Conservation (phyloP, 1,140 invertebrate genomes). For the Drosophila lowei region DNA sequence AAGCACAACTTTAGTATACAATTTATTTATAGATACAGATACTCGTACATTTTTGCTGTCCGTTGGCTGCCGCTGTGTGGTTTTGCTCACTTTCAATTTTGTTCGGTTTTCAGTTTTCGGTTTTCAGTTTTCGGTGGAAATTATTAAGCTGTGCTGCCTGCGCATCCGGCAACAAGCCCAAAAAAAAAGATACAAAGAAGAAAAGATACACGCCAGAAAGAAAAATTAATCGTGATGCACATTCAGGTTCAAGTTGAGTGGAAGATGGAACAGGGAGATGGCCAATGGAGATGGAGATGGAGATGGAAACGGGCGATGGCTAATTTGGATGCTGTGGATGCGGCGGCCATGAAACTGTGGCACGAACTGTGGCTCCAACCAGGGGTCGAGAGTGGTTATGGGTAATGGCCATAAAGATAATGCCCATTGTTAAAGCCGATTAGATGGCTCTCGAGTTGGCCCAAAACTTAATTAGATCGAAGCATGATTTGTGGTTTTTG, state of each 20-base stretch:
- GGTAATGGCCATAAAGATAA: constrained; percentile 33
- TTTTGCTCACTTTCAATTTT: constrained; percentile 41
- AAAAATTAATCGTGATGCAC: constrained; percentile 41
- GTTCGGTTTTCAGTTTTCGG: constrained; percentile 6
- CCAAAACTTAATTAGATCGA: constrained; percentile 43
- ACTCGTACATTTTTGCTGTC: constrained; percentile 1
- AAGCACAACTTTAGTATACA: constrained; percentile 50
- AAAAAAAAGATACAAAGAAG: constrained; percentile 2
- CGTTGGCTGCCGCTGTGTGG: constrained; percentile 7
- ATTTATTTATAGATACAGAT: constrained; percentile 19
- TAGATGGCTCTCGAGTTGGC: constrained; percentile 1
- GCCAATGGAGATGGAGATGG: neutral
- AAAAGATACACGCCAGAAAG: neutral
- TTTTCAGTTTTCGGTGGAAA: constrained; percentile 20
- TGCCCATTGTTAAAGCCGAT: constrained; percentile 42
- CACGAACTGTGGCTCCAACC: neutral
- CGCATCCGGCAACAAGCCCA: constrained; percentile 37
- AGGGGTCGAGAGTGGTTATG: neutral
- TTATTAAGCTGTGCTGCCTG: constrained; percentile 23
- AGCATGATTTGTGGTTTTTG: constrained; percentile 24
- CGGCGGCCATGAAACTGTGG: constrained; percentile 2
- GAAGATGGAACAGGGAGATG: constrained; percentile 14
- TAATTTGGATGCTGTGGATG: constrained; percentile 30
- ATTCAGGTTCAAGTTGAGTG: constrained; percentile 45
- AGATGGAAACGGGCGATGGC: constrained; percentile 26